These are phyloP conservation scores for Aporrectodea caliginosa DNA, from an alignment of 1,140 invertebrate genomes.

Conservation along the genomic window DNA sequence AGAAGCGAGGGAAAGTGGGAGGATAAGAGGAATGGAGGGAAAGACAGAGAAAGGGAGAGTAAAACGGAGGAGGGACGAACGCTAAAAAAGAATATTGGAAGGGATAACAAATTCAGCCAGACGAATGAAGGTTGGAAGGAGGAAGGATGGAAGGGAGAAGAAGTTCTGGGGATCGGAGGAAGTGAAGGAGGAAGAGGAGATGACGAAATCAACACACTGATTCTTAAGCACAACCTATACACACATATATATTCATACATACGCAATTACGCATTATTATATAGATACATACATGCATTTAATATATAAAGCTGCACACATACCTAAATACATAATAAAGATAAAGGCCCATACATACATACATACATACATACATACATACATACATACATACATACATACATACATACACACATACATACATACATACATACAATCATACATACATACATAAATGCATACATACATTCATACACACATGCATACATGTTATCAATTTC, in stretches of 20 bases:
- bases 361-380: slow-evolving; percentile 13
- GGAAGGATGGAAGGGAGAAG: too few relatives aligned
- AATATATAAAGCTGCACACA: neutral
- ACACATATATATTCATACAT: slow-evolving; percentile 27
- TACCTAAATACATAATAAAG: neutral
- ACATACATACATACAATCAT: neutral
- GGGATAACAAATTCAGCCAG: too few relatives aligned
- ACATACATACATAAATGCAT: neutral
- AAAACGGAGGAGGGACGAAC: too few relatives aligned
- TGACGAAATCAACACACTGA: too few relatives aligned
- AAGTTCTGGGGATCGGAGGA: too few relatives aligned
- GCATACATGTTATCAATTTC: too few relatives aligned
- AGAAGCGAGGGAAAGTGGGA: too few relatives aligned
- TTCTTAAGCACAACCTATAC: neutral
- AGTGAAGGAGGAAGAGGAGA: too few relatives aligned
- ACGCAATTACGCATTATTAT: slow-evolving; percentile 13
- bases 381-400: slow-evolving; percentile 11
- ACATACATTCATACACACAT: neutral
- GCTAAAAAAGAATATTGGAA: too few relatives aligned
- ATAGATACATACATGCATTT: slow-evolving; percentile 17
- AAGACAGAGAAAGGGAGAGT: too few relatives aligned
- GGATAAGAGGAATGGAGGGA: too few relatives aligned
- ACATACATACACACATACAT: slow-evolving; percentile 7
- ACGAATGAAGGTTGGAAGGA: too few relatives aligned
- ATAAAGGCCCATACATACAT: slow-evolving; percentile 13